These are phyloP conservation scores for Priapulus caudatus DNA, from an alignment of 2,888 invertebrate genomes.

Conservation along the genomic window DNA sequence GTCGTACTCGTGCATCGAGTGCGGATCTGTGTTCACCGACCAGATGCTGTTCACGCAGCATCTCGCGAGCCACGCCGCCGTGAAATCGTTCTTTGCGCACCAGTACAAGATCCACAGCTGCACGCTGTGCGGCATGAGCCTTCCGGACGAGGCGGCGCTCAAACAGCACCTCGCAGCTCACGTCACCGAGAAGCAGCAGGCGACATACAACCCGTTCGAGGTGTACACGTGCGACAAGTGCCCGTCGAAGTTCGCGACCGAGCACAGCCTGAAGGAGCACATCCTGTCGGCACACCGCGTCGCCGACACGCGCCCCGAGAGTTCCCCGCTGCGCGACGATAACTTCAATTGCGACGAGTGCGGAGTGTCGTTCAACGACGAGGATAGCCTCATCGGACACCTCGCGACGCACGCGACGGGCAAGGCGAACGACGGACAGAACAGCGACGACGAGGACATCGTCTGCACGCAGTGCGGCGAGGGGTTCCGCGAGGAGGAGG, in stretches of 20 bases:
- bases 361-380: neutral
- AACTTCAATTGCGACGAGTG: slow-evolving; percentile 3
- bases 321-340: too few relatives aligned
- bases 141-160: neutral
- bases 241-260: neutral
- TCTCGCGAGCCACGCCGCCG: neutral
- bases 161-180: neutral
- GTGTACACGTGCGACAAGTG: neutral
- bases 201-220: neutral
- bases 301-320: too few relatives aligned
- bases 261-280: neutral
- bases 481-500: slow-evolving; percentile 1
- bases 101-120: neutral
- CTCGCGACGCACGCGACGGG: neutral
- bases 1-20: neutral
- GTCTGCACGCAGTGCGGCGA: neutral
- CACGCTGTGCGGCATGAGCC: neutral
- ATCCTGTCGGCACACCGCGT: neutral
- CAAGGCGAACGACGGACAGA: neutral
- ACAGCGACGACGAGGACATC: neutral
- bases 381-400: neutral
- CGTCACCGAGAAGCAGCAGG: too few relatives aligned
- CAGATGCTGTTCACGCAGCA: neutral
- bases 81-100: slow-evolving; percentile 3
- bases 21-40: neutral